Evolutionary conservation across 1,140 invertebrate genomes (phyloP), one percentile per base, ranked within the genome.

Genomic region (Listronotus bonariensis): DNA sequence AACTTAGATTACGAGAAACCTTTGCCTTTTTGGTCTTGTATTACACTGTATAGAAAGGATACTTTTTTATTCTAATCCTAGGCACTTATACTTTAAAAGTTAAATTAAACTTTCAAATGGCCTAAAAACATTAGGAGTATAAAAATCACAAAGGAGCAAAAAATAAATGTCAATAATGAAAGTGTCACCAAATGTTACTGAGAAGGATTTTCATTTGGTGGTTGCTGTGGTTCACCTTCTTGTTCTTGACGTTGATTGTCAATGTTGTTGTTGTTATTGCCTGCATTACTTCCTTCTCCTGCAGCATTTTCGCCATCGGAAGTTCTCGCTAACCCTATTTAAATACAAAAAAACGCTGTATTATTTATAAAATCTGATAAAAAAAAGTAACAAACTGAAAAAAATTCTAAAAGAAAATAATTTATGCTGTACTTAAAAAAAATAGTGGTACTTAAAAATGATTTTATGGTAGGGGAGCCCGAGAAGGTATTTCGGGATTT

Each of bases 121-220:
- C 48, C 55, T 64, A 54, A 64, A 14, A 40, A 36, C 61, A 64
- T 64, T n/a, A 64, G 34, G 3, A 64, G 46, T n/a, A 64, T n/a
- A 32, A 64, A 55, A 49, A 64, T 64, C 5, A 64, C 61, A 38
- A 64, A 34, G 6, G 61, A 55, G 61, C 61, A 64, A 15, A 64
- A 57, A 43, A 65, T 10, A 59, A 65, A 65, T 26, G 55, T 59
- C 3, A 57, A 38, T 40, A 59, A 11, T 3, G 54, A 49, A 6
- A 57, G 41, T 12, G 18, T 58, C 1, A 59, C 38, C 45, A 65
- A 65, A 65, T 58, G 63, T 54, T 65, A 65, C 55, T 65, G 43
- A 9, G 48, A 8, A 6, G 49, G 20, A 26, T 11, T 14, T 9
- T 34, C 42, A n/a, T n/a, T 26, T 3, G n/a, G 20, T 20, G 32